Conservation (phyloP, 2,113 vertebrate species). For the Charadrius vociferus region DNA sequence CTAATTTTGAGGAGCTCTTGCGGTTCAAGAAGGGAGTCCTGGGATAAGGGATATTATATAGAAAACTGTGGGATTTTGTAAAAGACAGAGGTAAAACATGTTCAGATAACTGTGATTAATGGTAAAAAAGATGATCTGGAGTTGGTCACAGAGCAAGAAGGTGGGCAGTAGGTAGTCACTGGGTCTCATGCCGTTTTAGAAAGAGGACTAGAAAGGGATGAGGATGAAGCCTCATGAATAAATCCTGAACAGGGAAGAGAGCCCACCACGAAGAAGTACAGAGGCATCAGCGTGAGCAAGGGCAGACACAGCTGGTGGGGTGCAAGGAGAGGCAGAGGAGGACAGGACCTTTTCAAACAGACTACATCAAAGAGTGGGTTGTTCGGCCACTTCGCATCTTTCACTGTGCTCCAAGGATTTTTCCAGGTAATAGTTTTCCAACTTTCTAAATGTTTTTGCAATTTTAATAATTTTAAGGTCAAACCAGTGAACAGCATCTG, state of each 20-base stretch:
- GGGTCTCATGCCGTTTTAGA: background rate
- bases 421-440: background rate
- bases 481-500: background rate
- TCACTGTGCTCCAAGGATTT: background rate
- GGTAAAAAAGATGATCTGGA: background rate
- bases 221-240: background rate
- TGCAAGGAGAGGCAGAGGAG: background rate
- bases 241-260: background rate
- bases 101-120: background rate
- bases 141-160: background rate
- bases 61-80: background rate
- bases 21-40: background rate
- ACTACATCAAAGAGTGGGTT: background rate
- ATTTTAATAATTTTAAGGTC: background rate
- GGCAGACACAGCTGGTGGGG: background rate
- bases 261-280: background rate
- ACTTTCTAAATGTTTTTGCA: background rate
- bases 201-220: background rate
- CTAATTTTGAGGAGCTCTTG: background rate
- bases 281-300: background rate
- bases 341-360: background rate
- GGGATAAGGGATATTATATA: background rate
- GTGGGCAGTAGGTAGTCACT: background rate
- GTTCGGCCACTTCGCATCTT: background rate
- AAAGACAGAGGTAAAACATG: background rate